phyloP scores from a whole-genome alignment of 2,113 vertebrate species.

The Salvelinus fontinalis region DNA sequence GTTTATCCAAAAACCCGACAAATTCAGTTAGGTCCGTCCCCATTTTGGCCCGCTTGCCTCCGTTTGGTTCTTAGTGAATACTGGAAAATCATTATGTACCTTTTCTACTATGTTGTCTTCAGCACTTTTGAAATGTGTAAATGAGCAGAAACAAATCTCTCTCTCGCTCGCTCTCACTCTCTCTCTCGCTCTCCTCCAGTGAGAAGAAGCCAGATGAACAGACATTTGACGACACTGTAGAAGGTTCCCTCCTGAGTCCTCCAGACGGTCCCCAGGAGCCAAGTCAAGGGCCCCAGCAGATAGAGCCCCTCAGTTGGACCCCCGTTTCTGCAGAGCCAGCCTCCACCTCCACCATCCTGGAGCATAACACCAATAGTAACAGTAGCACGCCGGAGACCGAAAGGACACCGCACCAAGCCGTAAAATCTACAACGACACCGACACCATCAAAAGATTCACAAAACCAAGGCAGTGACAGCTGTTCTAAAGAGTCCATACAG shows the following conservation, averaged over 20 bases:
- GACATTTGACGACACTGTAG: constrained; percentile 16
- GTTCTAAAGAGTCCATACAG: constrained; percentile 24
- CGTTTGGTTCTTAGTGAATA: too few relatives aligned
- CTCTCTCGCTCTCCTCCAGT: constrained; percentile 33
- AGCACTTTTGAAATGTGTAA: too few relatives aligned
- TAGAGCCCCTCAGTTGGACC: too few relatives aligned
- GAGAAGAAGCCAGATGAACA: background rate
- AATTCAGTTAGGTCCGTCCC: too few relatives aligned
- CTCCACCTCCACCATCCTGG: constrained; percentile 14
- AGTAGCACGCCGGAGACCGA: background rate
- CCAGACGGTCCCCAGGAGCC: background rate
- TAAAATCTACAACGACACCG: background rate
- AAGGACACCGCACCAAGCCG: background rate
- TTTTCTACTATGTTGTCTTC: too few relatives aligned
- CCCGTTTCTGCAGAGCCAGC: background rate
- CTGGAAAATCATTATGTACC: too few relatives aligned
- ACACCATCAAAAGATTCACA: constrained; percentile 21
- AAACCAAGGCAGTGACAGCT: constrained; percentile 20
- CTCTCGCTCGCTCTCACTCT: constrained; percentile 6
- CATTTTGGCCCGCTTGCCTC: too few relatives aligned
- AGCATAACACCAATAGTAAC: constrained; percentile 19
- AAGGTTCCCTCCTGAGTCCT: constrained; percentile 27
- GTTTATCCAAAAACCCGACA: too few relatives aligned
- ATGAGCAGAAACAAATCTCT: background rate
- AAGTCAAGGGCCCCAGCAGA: constrained; percentile 32